Evolutionary conservation across 2,113 vertebrate species (phyloP), one percentile per base, ranked within the genome.

Genomic region (Grammomys surdaster): DNA sequence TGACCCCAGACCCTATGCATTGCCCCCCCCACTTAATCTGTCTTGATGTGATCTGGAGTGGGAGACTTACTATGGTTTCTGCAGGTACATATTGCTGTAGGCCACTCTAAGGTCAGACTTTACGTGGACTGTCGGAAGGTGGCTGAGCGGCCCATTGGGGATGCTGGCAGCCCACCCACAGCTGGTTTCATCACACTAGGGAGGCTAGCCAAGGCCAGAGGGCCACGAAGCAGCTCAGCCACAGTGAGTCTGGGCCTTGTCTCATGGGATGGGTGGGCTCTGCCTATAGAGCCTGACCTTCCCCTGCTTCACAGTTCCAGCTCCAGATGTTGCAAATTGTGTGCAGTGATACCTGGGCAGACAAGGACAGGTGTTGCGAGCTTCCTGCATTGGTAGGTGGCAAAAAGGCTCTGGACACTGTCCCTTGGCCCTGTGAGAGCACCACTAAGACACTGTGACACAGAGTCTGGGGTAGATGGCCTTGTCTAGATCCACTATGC

Each of bases 11-110:
- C 12, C 46, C 46, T 46, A 1, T 12, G 82, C 7, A 36, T 48
- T 1, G 24, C 6, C 12, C 14, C 56, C 13, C n/a, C n/a, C n/a
- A n/a, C 1, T 69, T 56, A 12, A 26, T 78, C 16, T 22, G 1
- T 48, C 31, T 22, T 69, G 36, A 51, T 51, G 11, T 93, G 75
- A 85, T 43, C 36, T 33, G 78, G 36, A 22, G 26, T 40, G 20
- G 20, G 31, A 48, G 6, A 90, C 51, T 51, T 11, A 20, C 54
- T 11, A 8, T 56, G 58, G 90, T 75, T 76, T 80, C 82, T 93
- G 73, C 98, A 99, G 99, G 98, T 99, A 7, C 99, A 99, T 0
- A 96, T 99, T 97, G 99, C 99, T 0, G 98, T 99, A 97, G 99
- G 99, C 97, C 99, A 97, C 97, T 98, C 98, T 96, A 99, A 98